Conservation (phyloP, 2,113 vertebrate genomes). For the Neoarius graeffei region DNA sequence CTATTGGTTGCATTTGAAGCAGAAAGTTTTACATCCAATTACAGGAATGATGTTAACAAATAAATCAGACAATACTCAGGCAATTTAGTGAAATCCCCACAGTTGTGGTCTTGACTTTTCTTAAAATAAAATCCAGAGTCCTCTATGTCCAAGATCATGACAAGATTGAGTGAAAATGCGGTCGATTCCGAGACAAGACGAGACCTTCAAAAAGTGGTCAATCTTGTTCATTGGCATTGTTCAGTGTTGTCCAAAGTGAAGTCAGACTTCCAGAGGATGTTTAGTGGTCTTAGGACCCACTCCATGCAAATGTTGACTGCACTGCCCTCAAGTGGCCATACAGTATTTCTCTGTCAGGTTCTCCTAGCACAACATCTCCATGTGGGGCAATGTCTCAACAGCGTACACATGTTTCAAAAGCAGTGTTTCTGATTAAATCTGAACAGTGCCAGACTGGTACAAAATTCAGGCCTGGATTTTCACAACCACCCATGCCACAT, state of each 20-base stretch:
- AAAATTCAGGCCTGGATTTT: not conserved
- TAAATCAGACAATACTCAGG: too few relatives aligned
- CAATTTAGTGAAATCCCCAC: too few relatives aligned
- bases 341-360: not conserved
- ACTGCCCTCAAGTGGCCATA: constrained; percentile 17
- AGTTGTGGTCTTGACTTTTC: too few relatives aligned
- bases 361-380: not conserved
- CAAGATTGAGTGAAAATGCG: too few relatives aligned
- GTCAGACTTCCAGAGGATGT: not conserved
- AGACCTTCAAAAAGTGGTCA: not conserved
- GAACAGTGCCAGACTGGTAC: not conserved
- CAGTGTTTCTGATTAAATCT: not conserved
- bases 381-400: not conserved
- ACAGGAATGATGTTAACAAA: too few relatives aligned
- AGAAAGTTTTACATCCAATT: too few relatives aligned
- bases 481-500: too few relatives aligned
- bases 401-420: not conserved
- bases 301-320: not conserved
- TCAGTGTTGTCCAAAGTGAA: too few relatives aligned
- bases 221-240: not conserved
- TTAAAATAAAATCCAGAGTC: too few relatives aligned
- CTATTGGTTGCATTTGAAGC: too few relatives aligned
- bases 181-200: too few relatives aligned
- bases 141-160: too few relatives aligned
- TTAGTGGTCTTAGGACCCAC: not conserved